These are phyloP conservation scores for Dynastes hyllus DNA, from an alignment of 2,888 invertebrate genomes.

Conservation along the genomic window DNA sequence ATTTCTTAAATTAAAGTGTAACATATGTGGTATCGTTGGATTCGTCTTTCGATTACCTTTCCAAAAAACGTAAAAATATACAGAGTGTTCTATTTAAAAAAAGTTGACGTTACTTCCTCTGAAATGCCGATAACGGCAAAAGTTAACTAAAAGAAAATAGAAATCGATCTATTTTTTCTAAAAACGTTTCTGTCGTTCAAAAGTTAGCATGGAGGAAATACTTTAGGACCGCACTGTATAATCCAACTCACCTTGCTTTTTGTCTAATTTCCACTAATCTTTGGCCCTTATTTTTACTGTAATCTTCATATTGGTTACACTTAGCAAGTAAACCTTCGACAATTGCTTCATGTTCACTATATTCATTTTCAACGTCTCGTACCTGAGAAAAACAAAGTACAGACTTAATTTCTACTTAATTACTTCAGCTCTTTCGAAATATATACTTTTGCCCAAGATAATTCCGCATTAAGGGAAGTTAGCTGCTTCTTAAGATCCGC, in stretches of 20 bases:
- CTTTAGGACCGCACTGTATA: too few relatives aligned
- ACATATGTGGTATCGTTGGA: too few relatives aligned
- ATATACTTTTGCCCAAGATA: slow-evolving; percentile 57
- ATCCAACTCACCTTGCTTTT: slow-evolving; percentile 70
- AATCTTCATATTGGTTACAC: slow-evolving; percentile 61
- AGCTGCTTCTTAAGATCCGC: slow-evolving; percentile 64
- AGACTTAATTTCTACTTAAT: slow-evolving; percentile 7
- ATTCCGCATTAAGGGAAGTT: slow-evolving; percentile 64
- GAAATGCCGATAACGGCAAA: too few relatives aligned
- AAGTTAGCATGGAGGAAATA: too few relatives aligned
- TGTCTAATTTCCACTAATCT: slow-evolving; percentile 68
- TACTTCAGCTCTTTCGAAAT: background rate
- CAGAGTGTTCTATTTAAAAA: too few relatives aligned
- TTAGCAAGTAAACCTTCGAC: slow-evolving; percentile 48
- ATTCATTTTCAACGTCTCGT: slow-evolving; percentile 53
- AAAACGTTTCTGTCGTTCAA: too few relatives aligned
- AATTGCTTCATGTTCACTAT: slow-evolving; percentile 42
- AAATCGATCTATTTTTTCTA: too few relatives aligned
- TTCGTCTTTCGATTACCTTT: too few relatives aligned
- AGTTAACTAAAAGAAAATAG: too few relatives aligned
- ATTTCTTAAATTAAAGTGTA: too few relatives aligned
- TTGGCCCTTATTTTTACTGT: slow-evolving; percentile 68
- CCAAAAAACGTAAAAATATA: too few relatives aligned
- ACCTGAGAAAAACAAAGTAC: slow-evolving; percentile 49
- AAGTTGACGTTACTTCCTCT: too few relatives aligned